Evolutionary conservation across 1,140 invertebrate species (phyloP).

Genomic region (Brachionus paranguensis): DNA sequence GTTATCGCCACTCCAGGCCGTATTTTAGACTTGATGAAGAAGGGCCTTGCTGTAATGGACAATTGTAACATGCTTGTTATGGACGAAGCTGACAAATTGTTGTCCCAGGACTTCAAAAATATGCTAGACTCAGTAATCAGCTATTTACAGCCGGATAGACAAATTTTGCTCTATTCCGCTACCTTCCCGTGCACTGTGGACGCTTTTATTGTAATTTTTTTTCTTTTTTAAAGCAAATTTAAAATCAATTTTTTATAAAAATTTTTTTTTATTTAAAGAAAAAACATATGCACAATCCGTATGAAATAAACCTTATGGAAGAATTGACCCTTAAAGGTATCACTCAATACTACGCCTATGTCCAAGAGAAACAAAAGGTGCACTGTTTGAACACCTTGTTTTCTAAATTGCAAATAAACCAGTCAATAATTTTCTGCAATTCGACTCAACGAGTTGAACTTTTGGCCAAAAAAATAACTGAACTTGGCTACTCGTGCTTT

Average conservation of each 20-base stretch:
- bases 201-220: constrained; percentile 74
- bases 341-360: constrained; percentile 99
- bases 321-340: constrained; percentile 97
- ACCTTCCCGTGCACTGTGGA: constrained; percentile 99
- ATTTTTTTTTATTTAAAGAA: constrained; percentile 56
- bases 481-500: constrained; percentile 97
- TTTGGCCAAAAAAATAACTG: constrained; percentile 97
- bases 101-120: constrained; percentile 98
- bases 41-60: constrained; percentile 86
- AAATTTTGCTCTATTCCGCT: constrained; percentile 96
- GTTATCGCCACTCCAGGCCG: constrained; percentile 98
- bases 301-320: constrained; percentile 99
- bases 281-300: constrained; percentile 89
- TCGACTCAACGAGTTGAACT: constrained; percentile 97
- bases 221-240: too few relatives aligned
- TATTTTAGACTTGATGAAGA: constrained; percentile 99
- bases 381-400: constrained; percentile 99
- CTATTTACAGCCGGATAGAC: constrained; percentile 84
- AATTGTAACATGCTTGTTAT: constrained; percentile 92
- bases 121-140: constrained; percentile 94
- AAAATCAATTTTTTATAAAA: neutral
- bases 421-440: constrained; percentile 99
- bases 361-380: constrained; percentile 99
- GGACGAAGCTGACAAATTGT: constrained; percentile 97
- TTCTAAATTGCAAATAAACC: constrained; percentile 98